Conservation (phyloP, 1,140 invertebrate genomes). For the Leptopilina boulardi region DNA sequence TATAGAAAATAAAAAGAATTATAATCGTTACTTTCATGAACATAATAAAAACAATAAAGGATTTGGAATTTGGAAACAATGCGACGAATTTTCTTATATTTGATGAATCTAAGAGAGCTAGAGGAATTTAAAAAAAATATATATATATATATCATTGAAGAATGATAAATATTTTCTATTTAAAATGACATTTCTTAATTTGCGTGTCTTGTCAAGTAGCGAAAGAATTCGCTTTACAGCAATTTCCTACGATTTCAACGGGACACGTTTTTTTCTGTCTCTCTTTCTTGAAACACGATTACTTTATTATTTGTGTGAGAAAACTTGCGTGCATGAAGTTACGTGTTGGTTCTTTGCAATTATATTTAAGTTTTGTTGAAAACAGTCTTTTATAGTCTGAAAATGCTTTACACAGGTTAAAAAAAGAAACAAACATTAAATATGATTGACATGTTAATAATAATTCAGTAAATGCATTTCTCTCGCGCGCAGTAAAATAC, state of each 20-base stretch:
- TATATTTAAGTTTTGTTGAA: neutral
- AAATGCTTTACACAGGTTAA: neutral
- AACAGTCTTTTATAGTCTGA: neutral
- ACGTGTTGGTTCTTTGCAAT: conserved; percentile 3
- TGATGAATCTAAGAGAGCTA: too few relatives aligned
- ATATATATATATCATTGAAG: too few relatives aligned
- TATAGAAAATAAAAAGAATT: too few relatives aligned
- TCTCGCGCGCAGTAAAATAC: neutral
- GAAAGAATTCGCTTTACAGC: neutral
- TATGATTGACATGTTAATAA: neutral
- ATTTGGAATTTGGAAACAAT: too few relatives aligned
- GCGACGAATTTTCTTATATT: too few relatives aligned
- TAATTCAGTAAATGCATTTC: neutral
- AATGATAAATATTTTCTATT: neutral
- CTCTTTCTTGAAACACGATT: neutral
- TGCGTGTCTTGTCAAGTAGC: neutral
- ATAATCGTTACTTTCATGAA: too few relatives aligned
- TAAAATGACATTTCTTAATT: neutral
- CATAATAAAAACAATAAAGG: too few relatives aligned
- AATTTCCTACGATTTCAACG: neutral
- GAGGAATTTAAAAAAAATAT: neutral
- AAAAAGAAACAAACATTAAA: neutral
- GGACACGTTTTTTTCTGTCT: neutral
- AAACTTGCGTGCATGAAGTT: conserved; percentile 2
- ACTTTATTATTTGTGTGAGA: conserved; percentile 12